Conservation (phyloP, 2,113 vertebrate species). For the Ceyx margarethae region DNA sequence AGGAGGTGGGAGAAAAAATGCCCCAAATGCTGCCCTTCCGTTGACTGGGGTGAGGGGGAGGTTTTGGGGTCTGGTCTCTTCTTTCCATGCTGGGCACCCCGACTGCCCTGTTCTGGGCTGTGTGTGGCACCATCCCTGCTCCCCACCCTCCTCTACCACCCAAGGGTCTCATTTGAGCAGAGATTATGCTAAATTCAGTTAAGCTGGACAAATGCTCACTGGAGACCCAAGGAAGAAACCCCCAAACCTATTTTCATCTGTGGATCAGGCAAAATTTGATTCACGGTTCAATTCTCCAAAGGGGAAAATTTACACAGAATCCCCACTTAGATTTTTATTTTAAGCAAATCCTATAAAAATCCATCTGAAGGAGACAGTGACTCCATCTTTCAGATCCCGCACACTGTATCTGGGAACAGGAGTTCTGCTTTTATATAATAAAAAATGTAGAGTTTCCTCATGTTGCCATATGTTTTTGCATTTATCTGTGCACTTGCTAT, state of each 20-base stretch:
- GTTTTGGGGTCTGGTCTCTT: neutral
- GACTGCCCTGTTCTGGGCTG: accelerated
- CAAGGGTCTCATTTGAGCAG: neutral
- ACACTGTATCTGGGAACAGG: neutral
- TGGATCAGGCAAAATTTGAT: constrained; percentile 10
- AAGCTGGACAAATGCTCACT: constrained; percentile 4
- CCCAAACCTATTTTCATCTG: constrained; percentile 17
- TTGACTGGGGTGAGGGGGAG: accelerated
- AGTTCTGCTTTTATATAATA: constrained; percentile 55
- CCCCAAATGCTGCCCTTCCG: neutral
- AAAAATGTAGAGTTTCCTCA: constrained; percentile 56
- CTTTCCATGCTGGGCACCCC: neutral
- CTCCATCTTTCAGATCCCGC: constrained; percentile 47
- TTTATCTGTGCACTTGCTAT: constrained; percentile 59
- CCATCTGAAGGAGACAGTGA: constrained; percentile 35
- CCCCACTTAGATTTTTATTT: constrained; percentile 46
- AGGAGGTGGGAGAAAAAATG: neutral
- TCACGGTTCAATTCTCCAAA: neutral
- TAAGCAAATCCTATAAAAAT: constrained; percentile 51
- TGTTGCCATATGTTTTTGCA: constrained; percentile 66
- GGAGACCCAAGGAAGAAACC: neutral
- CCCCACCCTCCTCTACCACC: neutral
- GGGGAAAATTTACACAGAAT: constrained; percentile 33
- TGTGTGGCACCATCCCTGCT: accelerated
- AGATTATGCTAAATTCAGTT: neutral